phyloP scores from a whole-genome alignment of 2,888 invertebrate species.

The Troides oblongomaculatus region DNA sequence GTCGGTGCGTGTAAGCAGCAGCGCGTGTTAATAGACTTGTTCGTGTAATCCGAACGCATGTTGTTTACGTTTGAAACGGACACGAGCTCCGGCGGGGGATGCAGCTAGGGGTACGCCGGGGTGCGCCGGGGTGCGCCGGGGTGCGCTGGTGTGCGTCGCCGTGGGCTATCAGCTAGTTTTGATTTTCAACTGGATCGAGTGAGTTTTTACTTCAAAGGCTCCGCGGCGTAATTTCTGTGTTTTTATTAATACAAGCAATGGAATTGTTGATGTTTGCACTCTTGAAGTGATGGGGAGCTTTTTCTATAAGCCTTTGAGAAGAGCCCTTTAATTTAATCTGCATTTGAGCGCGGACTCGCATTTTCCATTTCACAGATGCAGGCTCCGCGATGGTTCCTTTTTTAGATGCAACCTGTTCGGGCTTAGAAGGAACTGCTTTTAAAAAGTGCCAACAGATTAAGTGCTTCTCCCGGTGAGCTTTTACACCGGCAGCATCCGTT shows the following conservation, averaged over 20 bases:
- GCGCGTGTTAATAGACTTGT: conserved; percentile 1
- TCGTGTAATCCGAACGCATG: conserved; percentile 14
- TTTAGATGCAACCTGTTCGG: conserved; percentile 2
- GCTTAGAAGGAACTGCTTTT: conserved; percentile 10
- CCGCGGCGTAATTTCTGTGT: conserved; percentile 26
- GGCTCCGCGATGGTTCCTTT: conserved; percentile 18
- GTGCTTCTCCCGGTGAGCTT: too few species aligned
- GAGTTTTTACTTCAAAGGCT: conserved; percentile 35
- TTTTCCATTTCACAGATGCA: conserved; percentile 12
- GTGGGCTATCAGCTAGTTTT: conserved; percentile 24
- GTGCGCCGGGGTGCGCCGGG: too few species aligned
- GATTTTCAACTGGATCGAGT: conserved; percentile 30
- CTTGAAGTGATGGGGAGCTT: conserved; percentile 25
- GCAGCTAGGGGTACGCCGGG: not conserved
- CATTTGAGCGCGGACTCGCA: conserved; percentile 16
- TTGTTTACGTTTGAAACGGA: conserved; percentile 14
- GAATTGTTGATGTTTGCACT: conserved; percentile 26
- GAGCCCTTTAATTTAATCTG: conserved; percentile 25
- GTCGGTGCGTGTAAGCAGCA: conserved; percentile 16
- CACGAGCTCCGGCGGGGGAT: conserved; percentile 12
- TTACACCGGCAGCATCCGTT: too few species aligned
- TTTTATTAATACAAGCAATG: conserved; percentile 27
- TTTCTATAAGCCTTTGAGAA: conserved; percentile 26
- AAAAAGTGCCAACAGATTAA: not conserved
- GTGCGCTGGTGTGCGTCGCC: not conserved